Conservation (phyloP, 2,888 invertebrate species). For the Harpalus rubripes region DNA sequence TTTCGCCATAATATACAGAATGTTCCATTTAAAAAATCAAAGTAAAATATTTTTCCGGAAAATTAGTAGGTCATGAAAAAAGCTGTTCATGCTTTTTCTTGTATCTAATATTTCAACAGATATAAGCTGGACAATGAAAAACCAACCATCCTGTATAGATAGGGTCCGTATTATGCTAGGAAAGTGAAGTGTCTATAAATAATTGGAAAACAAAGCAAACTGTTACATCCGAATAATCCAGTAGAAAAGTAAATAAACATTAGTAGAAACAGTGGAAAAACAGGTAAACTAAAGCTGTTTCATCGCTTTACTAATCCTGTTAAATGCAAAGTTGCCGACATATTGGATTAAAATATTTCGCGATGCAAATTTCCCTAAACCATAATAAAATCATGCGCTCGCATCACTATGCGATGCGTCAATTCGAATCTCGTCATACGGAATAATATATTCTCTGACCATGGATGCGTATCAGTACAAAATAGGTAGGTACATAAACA, state of each 20-base stretch:
- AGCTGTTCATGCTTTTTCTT: too few species aligned
- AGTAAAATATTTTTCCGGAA: too few species aligned
- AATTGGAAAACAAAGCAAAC: conserved; percentile 10
- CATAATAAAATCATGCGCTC: conserved; percentile 54
- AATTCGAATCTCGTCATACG: conserved; percentile 47
- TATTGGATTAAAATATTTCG: conserved; percentile 59
- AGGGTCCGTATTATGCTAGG: background rate
- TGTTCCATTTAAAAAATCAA: too few species aligned
- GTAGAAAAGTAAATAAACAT: conserved; percentile 51
- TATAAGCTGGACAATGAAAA: too few species aligned
- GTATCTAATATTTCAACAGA: too few species aligned
- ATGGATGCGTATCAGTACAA: too few species aligned
- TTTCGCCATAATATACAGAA: too few species aligned
- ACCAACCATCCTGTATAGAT: too few species aligned
- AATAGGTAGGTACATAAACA: too few species aligned
- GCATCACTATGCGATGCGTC: conserved; percentile 13
- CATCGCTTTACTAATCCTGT: conserved; percentile 36
- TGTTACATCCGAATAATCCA: conserved; percentile 48
- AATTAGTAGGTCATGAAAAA: too few species aligned
- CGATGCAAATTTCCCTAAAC: conserved; percentile 54
- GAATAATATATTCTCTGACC: conserved; percentile 47
- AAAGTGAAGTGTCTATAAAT: background rate
- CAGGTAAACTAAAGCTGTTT: conserved; percentile 41
- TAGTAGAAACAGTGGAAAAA: conserved; percentile 42
- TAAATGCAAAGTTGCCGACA: conserved; percentile 49